phyloP scores from a whole-genome alignment of 2,797 vertebrate species.

The Cichlasoma orientale region DNA sequence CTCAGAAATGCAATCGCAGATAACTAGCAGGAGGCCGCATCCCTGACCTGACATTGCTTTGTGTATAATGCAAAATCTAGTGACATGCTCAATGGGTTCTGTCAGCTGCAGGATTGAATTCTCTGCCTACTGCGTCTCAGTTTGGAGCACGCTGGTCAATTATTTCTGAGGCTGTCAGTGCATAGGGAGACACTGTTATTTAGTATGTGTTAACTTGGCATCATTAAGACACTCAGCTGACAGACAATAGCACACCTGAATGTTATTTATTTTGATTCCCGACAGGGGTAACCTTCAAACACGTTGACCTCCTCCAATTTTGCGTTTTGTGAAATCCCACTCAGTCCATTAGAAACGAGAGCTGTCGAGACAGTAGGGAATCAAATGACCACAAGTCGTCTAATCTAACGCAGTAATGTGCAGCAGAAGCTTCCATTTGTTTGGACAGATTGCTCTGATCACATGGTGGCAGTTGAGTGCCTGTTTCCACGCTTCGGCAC shows the following conservation, averaged over 20 bases:
- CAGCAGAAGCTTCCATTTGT: conserved; percentile 65
- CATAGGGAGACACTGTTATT: conserved; percentile 83
- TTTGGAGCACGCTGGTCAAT: conserved; percentile 86
- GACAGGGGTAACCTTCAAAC: conserved; percentile 82
- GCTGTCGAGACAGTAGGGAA: conserved; percentile 69
- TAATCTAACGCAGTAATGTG: conserved; percentile 68
- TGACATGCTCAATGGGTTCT: conserved; percentile 86
- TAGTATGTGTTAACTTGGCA: conserved; percentile 87
- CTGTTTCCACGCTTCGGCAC: conserved; percentile 15
- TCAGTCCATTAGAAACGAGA: conserved; percentile 67
- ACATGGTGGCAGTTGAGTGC: conserved; percentile 45
- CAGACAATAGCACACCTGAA: conserved; percentile 80
- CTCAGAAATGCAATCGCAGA: conserved; percentile 81
- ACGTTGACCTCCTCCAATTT: conserved; percentile 76
- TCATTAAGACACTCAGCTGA: conserved; percentile 84
- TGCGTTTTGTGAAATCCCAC: conserved; percentile 66
- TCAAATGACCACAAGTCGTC: conserved; percentile 68
- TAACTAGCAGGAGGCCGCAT: conserved; percentile 81
- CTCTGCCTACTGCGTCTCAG: conserved; percentile 83
- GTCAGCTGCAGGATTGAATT: conserved; percentile 86
- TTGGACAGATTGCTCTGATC: conserved; percentile 76
- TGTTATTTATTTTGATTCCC: conserved; percentile 82
- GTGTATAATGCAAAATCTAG: conserved; percentile 85
- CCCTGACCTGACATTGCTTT: conserved; percentile 85
- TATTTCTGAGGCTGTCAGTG: conserved; percentile 87